phyloP scores from a whole-genome alignment of 2,113 vertebrate species.

The Gnathonemus echidnorhynchus region DNA sequence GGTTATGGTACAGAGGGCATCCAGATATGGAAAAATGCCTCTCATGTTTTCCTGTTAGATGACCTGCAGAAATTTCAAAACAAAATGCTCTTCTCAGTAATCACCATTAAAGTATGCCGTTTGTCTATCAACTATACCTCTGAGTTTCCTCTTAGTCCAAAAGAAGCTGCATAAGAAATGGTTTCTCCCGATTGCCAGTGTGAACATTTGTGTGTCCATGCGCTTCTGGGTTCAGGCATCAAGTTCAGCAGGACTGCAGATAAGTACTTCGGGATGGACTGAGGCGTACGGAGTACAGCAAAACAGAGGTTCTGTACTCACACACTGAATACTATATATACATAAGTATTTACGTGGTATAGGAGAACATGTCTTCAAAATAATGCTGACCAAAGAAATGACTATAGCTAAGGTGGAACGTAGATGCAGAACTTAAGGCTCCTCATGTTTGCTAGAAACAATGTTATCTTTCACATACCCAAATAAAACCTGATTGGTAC shows the following conservation, averaged over 20 bases:
- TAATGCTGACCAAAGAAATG: neutral
- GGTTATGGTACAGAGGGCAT: slow-evolving; percentile 93
- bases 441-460: neutral
- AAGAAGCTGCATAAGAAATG: neutral
- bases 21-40: slow-evolving; percentile 96
- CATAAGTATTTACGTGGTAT: neutral
- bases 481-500: neutral
- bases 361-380: neutral
- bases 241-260: neutral
- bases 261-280: neutral
- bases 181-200: neutral
- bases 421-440: neutral
- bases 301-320: neutral
- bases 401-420: neutral
- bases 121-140: neutral
- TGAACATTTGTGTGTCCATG: neutral
- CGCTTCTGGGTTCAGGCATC: neutral
- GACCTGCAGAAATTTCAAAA: slow-evolving; percentile 60
- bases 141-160: neutral
- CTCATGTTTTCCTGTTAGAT: slow-evolving; percentile 94
- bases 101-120: neutral
- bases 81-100: neutral
- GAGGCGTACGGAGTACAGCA: neutral
- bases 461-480: neutral
- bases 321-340: neutral